These are phyloP conservation scores for Rhamnusium bicolor DNA, from an alignment of 2,888 invertebrate genomes.

Conservation along the genomic window DNA sequence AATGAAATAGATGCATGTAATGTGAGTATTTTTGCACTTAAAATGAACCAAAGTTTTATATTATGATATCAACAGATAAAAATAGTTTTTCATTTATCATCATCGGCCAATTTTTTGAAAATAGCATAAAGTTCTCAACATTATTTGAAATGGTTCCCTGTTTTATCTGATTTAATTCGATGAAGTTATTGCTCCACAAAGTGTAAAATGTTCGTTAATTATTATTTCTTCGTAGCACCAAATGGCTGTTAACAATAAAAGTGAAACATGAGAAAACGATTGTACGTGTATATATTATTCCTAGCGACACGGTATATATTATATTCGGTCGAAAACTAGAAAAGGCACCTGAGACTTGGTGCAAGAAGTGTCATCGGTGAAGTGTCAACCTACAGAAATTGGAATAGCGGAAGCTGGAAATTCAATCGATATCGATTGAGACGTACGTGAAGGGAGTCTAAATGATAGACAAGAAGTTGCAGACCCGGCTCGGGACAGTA, in stretches of 20 bases:
- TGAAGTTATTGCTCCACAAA: no score
- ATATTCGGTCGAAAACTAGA: conserved; percentile 21
- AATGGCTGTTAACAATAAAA: background rate
- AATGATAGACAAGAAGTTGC: conserved; percentile 23
- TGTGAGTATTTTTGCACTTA: conserved; percentile 64
- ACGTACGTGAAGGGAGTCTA: conserved; percentile 39
- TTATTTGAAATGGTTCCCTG: no score
- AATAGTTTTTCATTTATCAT: no score
- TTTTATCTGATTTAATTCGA: no score
- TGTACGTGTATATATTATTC: conserved; percentile 43
- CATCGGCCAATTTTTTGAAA: no score
- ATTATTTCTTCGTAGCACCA: no score
- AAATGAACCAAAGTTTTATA: no score
- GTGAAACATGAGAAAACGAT: conserved; percentile 38
- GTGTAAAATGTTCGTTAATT: no score
- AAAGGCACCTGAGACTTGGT: conserved; percentile 33
- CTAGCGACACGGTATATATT: conserved; percentile 3
- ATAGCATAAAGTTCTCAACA: no score
- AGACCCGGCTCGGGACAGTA: background rate
- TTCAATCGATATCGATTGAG: conserved; percentile 55
- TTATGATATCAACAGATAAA: no score
- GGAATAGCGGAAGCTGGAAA: conserved; percentile 42
- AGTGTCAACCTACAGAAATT: conserved; percentile 41
- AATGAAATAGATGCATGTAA: conserved; percentile 68
- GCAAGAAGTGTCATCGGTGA: conserved; percentile 32